Base-by-base conservation (phyloP, 2,888 invertebrate species). In the Diplolepis rosae region DNA sequence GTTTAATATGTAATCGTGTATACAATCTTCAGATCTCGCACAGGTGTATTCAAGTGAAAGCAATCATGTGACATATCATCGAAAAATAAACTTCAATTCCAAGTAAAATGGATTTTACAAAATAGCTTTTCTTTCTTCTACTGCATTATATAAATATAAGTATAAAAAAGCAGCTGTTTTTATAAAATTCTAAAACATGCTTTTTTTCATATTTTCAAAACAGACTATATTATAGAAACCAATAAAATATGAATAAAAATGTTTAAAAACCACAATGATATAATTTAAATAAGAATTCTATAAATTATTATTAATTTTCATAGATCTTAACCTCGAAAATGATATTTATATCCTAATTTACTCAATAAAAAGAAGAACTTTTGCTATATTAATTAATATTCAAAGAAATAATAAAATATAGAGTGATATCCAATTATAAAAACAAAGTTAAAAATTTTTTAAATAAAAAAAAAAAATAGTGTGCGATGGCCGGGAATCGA, bases 401-500 rank as follows among this genome's bases (percentile, higher is more conserved):
- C n/a, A n/a, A n/a, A n/a, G n/a, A n/a, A n/a, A n/a, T n/a, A n/a
- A n/a, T n/a, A n/a, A n/a, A n/a, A n/a, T n/a, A n/a, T n/a, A n/a
- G n/a, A n/a, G n/a, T n/a, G 42, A 42, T 15, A 15, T 4, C 18
- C 18, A 15, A 15, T 45, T 18, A 6, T 18, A 45, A 7, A 45
- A 6, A 45, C 42, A 42, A 42, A n/a, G n/a, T 42, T 18, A 45
- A 4, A 15, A 1, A 35, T 1, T 32, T 32, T n/a, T n/a, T n/a
- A n/a, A n/a, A n/a, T n/a, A n/a, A n/a, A n/a, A n/a, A n/a, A n/a
- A 11, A 71, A 73, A 79, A 82, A 75, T 65, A 67, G 66, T 48
- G 79, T 84, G 84, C 84, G 83, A 82, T 81, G 82, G 87, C 87
- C 87, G 86, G 86, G 86, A 87, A 87, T 87, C 85, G 87, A 87